Percentiles rank a stretch among this genome's conserved stretches.
Evolutionary conservation across 2,888 invertebrate genomes (phyloP).

Genomic region (Polydrusus tereticollis): DNA sequence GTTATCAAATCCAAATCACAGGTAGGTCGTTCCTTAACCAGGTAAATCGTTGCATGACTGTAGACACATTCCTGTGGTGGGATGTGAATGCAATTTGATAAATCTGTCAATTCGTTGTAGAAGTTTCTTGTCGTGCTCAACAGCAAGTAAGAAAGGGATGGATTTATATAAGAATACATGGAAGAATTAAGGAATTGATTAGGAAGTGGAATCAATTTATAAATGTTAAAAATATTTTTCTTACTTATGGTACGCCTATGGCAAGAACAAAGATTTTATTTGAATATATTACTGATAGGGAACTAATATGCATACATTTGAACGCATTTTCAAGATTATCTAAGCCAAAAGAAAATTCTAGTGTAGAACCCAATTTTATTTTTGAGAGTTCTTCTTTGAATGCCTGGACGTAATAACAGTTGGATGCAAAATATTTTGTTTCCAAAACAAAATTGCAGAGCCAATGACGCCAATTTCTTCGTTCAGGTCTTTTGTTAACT

Average conservation of each 20-base stretch:
- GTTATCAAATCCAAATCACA: not conserved
- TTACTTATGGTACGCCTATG: conserved; percentile 28
- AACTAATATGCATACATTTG: conserved; percentile 38
- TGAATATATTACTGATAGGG: conserved; percentile 36
- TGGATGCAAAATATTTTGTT: conserved; percentile 49
- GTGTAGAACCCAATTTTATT: conserved; percentile 23
- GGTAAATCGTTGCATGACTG: not conserved
- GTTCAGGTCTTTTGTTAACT: conserved; percentile 42
- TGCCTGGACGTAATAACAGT: conserved; percentile 43
- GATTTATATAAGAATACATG: conserved; percentile 14
- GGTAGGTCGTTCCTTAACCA: not conserved
- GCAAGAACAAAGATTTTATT: conserved; percentile 41
- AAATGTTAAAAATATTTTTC: conserved; percentile 16
- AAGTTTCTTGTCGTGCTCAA: too few species aligned
- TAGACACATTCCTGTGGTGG: too few species aligned
- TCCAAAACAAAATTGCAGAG: conserved; percentile 47
- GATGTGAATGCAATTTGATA: too few species aligned
- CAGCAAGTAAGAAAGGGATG: too few species aligned
- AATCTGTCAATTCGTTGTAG: too few species aligned
- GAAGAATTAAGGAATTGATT: not conserved
- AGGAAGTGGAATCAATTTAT: conserved; percentile 21
- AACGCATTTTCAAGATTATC: conserved; percentile 25
- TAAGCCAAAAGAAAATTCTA: conserved; percentile 42
- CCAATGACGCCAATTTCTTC: conserved; percentile 41
- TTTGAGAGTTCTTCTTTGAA: conserved; percentile 15